Percentiles rank a stretch among this genome's conserved stretches.
Evolutionary conservation across 2,888 invertebrate species (phyloP).

Genomic region (Eristalis tenax): DNA sequence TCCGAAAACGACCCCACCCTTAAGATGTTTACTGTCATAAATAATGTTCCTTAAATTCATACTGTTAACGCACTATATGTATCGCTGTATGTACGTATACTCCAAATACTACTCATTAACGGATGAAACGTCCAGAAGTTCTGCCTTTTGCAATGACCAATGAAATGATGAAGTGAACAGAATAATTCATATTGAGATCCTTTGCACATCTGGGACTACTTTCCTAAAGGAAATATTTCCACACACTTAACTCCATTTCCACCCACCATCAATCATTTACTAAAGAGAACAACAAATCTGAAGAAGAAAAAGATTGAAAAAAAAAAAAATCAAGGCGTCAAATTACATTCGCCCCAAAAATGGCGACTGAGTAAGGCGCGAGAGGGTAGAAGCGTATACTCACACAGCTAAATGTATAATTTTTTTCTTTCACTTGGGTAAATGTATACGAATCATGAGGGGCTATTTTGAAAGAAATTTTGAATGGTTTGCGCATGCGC

Average conservation of each 20-base stretch:
- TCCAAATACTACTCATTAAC: not conserved
- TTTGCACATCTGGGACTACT: not conserved
- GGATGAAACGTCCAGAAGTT: not conserved
- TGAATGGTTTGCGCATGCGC: slow-evolving; percentile 76
- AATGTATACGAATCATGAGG: slow-evolving; percentile 23
- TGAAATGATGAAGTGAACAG: not conserved
- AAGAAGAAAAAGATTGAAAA: slow-evolving; percentile 36
- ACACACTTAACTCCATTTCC: slow-evolving; percentile 18
- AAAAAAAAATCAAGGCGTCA: slow-evolving; percentile 74
- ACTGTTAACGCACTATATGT: not conserved
- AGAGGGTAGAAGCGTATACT: slow-evolving; percentile 56
- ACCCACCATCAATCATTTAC: not conserved
- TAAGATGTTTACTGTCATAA: not conserved
- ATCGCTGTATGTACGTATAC: not conserved
- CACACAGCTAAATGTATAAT: slow-evolving; percentile 43
- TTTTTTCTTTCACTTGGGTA: slow-evolving; percentile 27
- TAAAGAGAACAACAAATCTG: slow-evolving; percentile 24
- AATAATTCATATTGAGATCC: not conserved
- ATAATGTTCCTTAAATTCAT: not conserved
- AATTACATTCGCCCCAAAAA: slow-evolving; percentile 82
- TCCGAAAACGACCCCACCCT: slow-evolving; percentile 35
- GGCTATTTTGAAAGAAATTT: slow-evolving; percentile 60
- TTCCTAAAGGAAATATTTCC: not conserved
- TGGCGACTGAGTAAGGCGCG: slow-evolving; percentile 73
- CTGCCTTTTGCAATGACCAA: not conserved